Conservation (phyloP, 2,113 vertebrate species). For the Leptobrachium ailaonicum region DNA sequence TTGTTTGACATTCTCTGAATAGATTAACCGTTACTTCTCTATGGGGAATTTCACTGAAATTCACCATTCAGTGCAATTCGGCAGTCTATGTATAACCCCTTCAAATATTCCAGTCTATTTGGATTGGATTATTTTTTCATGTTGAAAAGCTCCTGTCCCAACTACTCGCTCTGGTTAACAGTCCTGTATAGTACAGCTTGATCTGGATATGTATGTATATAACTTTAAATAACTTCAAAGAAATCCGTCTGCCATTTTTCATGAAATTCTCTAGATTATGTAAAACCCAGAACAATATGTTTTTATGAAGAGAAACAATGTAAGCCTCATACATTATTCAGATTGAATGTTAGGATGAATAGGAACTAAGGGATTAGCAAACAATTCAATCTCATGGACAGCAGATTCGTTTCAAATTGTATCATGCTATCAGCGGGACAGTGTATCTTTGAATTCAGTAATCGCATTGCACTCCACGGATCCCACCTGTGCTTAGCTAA, state of each 20-base stretch:
- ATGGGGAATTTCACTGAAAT: too few species aligned
- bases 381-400: conserved; percentile 1
- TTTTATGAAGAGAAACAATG: conserved; percentile 19
- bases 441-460: background rate
- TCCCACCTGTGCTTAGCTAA: too few species aligned
- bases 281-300: conserved; percentile 17
- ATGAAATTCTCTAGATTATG: conserved; percentile 6
- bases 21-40: too few species aligned
- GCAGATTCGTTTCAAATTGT: background rate
- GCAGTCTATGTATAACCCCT: too few species aligned
- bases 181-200: too few species aligned
- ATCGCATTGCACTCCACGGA: background rate
- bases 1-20: too few species aligned
- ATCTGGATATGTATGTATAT: background rate
- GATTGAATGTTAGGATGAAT: conserved; percentile 7
- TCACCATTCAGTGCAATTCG: too few species aligned
- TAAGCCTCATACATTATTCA: conserved; percentile 30
- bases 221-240: conserved; percentile 16
- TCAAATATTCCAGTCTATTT: too few species aligned
- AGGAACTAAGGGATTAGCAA: conserved; percentile 8
- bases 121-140: too few species aligned
- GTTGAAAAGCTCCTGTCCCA: too few species aligned
- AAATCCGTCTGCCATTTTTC: background rate
- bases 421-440: conserved; percentile 4
- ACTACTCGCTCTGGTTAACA: too few species aligned